Evolutionary conservation across 2,888 invertebrate genomes (phyloP), one percentile per base, ranked within the genome.

Genomic region (Allacma fusca): DNA sequence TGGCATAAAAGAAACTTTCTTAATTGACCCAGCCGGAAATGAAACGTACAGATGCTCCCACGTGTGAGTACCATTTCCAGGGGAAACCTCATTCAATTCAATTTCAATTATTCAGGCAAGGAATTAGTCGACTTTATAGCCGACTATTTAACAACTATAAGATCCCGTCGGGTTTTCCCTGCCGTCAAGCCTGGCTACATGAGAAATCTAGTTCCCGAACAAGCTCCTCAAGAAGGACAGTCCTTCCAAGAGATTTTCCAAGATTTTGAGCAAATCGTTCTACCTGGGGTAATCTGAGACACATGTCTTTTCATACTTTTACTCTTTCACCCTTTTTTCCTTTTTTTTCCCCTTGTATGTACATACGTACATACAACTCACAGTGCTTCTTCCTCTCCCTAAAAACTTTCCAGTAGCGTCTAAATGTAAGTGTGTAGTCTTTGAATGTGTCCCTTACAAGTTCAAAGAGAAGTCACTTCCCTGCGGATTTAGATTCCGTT

Each of bases 111-210:
- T 82, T 0, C 86, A 95, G 98, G 97, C 59, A 98, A 98, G 87
- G 96, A 98, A 88, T 93, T 98, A 93, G 95, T 99, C 79, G 98
- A 99, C 88, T 99, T 95, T 87, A 97, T 99, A 83, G 97, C 97
- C 0, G 96, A 98, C 86, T 99, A 99, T 87, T 88, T 98, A 86
- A 93, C 95, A 87, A 94, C 92, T 83, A 96, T 99, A 79, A 90
- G 97, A 0, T 93, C 93, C 19, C 90, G 94, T 1, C 91, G 95
- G 21, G 98, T 99, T 0, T 97, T 95, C 86, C 98, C 98, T 0
- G 92, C 93, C 21, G 96, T 96, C 0, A 92, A 95, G 85, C 98
- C 98, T 0, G 98, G 99, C 5, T 99, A 97, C 86, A 91, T 99
- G 86, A 91, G 93, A 84, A 91, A 91, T 73, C 89, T 95, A 77